Percentiles rank a stretch among this genome's conserved stretches.
Evolutionary conservation across 2,888 invertebrate species (phyloP).

Genomic region (Venusia cambrica): DNA sequence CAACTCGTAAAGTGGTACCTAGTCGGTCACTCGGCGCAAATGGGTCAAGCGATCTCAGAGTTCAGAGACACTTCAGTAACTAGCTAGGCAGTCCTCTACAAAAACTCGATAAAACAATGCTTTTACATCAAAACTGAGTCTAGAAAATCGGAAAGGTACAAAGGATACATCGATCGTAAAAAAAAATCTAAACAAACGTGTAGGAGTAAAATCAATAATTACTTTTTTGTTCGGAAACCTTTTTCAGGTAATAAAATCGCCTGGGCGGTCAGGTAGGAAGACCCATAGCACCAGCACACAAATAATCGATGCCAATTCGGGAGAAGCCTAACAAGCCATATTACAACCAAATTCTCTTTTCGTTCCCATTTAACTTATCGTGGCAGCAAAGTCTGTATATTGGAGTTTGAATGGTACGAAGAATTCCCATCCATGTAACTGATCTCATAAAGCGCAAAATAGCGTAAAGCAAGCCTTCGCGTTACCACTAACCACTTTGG

Average conservation of each 20-base stretch:
- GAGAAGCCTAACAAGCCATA: background rate
- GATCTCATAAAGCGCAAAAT: constrained; percentile 4
- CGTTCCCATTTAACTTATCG: constrained; percentile 6
- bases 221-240: constrained; percentile 6
- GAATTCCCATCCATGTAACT: constrained; percentile 6
- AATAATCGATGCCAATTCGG: background rate
- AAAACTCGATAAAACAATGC: no score
- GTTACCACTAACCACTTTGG: constrained; percentile 14
- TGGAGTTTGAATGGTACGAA: background rate
- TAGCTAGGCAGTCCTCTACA: no score
- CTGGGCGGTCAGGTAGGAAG: constrained; percentile 21
- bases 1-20: no score
- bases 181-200: no score
- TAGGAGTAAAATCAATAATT: no score
- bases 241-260: constrained; percentile 24
- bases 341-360: constrained; percentile 11
- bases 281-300: constrained; percentile 4
- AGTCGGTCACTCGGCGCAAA: constrained; percentile 10
- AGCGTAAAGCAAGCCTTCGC: constrained; percentile 1
- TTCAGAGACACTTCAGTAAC: no score
- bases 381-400: constrained; percentile 3
- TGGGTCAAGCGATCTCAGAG: constrained; percentile 13
- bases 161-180: no score
- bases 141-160: no score
- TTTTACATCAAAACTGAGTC: no score